These are phyloP conservation scores for Alces alces DNA, from an alignment of 2,113 vertebrate genomes.

Conservation along the genomic window DNA sequence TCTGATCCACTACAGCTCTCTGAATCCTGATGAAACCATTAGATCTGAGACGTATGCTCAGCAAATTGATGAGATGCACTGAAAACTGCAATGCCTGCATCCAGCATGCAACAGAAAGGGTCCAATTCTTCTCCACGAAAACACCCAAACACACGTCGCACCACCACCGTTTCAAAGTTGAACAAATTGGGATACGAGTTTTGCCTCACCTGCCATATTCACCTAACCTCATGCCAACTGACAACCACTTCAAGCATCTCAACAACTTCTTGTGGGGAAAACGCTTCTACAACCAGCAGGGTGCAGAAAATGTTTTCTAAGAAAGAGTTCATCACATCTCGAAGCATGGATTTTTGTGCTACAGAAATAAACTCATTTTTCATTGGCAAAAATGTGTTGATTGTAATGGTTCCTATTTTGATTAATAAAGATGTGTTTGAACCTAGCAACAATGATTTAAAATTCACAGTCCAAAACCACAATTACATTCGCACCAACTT, in stretches of 20 bases:
- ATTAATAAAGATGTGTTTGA: neutral
- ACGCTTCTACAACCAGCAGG: neutral
- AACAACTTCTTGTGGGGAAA: neutral
- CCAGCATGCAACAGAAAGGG: neutral
- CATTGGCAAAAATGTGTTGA: neutral
- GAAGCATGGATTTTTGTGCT: neutral
- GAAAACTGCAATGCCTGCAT: neutral
- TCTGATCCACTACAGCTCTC: neutral
- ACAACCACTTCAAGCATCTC: neutral
- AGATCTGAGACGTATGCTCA: neutral
- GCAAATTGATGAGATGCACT: neutral
- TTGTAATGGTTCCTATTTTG: neutral
- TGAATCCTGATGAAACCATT: neutral
- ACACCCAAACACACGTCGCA: accelerated
- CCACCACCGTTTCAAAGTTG: neutral
- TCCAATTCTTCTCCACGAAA: neutral
- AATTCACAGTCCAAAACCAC: neutral
- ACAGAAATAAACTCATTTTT: neutral
- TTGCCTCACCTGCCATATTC: neutral
- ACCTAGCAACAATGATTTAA: neutral
- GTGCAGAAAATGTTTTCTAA: neutral
- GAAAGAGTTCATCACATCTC: neutral
- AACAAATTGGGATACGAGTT: neutral
- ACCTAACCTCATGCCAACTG: neutral
- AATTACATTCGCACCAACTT: neutral